phyloP scores from a whole-genome alignment of 2,888 invertebrate genomes.

The Latheticus oryzae region DNA sequence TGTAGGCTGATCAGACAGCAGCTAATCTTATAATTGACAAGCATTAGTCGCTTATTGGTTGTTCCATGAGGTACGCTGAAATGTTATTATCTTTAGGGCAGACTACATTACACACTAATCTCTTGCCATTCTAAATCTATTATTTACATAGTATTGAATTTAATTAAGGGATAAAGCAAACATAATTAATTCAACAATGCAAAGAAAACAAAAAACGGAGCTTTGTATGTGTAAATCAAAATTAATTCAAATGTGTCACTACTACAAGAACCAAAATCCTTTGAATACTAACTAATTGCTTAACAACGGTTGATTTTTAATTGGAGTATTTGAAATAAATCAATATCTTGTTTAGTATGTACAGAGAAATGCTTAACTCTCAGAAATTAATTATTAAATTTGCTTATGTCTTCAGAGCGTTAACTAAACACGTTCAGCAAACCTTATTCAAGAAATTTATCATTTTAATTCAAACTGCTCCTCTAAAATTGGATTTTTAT shows the following conservation, averaged over 20 bases:
- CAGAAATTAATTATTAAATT: slow-evolving; percentile 29
- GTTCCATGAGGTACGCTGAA: slow-evolving; percentile 19
- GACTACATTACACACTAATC: slow-evolving; percentile 5
- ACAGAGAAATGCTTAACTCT: slow-evolving; percentile 5
- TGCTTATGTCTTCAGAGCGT: slow-evolving; percentile 18
- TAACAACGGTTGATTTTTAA: slow-evolving; percentile 15
- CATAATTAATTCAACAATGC: slow-evolving; percentile 23
- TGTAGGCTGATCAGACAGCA: too few species aligned
- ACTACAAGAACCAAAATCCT: slow-evolving; percentile 12
- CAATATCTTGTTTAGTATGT: slow-evolving; percentile 18
- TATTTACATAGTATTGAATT: slow-evolving; percentile 25
- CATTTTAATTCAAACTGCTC: slow-evolving; percentile 23
- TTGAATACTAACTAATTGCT: slow-evolving; percentile 24
- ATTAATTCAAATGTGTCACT: slow-evolving; percentile 19
- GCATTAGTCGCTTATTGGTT: too few species aligned
- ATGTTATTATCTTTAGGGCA: slow-evolving; percentile 20
- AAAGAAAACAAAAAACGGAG: slow-evolving; percentile 8
- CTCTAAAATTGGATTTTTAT: slow-evolving; percentile 16
- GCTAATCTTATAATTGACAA: too few species aligned
- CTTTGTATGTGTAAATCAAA: slow-evolving; percentile 22
- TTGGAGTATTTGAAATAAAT: slow-evolving; percentile 15
- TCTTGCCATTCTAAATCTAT: slow-evolving; percentile 13
- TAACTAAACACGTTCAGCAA: slow-evolving; percentile 25
- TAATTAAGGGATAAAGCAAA: slow-evolving; percentile 24
- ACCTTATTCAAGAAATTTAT: slow-evolving; percentile 21